These are phyloP conservation scores for Anastrepha ludens DNA, from an alignment of 1,140 invertebrate species.

Conservation along the genomic window DNA sequence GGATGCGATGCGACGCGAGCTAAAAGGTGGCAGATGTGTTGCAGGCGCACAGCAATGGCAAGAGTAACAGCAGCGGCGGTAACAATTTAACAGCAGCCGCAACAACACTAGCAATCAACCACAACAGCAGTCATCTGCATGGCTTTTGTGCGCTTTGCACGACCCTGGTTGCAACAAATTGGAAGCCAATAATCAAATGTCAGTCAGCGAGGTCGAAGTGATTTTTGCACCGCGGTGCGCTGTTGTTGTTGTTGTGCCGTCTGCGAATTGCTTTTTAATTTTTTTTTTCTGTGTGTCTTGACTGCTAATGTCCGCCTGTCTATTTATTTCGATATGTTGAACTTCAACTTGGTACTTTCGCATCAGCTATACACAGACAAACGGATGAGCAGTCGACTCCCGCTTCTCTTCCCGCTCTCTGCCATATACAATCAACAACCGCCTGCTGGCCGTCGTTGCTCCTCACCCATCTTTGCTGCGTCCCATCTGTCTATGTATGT, in stretches of 20 bases:
- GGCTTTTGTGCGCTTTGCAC: slow-evolving; percentile 21
- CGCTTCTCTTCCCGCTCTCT: not conserved
- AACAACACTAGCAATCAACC: slow-evolving; percentile 17
- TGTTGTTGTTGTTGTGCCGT: not conserved
- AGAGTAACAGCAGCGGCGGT: not conserved
- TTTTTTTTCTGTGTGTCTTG: not conserved
- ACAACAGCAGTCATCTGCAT: not conserved
- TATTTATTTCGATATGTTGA: slow-evolving; percentile 52
- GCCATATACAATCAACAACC: not conserved
- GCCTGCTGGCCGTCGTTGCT: slow-evolving; percentile 1
- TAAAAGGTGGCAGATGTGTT: slow-evolving; percentile 26
- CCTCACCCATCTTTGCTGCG: not conserved
- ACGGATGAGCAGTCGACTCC: not conserved
- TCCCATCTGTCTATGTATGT: slow-evolving; percentile 33
- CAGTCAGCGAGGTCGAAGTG: slow-evolving; percentile 59
- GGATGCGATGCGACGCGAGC: slow-evolving; percentile 46
- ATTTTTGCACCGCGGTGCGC: slow-evolving; percentile 10
- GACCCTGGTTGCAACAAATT: slow-evolving; percentile 64
- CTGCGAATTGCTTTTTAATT: not conserved
- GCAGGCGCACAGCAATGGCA: not conserved
- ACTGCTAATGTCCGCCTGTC: slow-evolving; percentile 32
- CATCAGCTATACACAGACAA: not conserved
- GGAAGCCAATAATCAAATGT: slow-evolving; percentile 75
- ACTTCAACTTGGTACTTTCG: not conserved
- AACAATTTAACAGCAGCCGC: slow-evolving; percentile 41